Evolutionary conservation across 2,113 vertebrate genomes (phyloP), one percentile per base, ranked within the genome.

Genomic region (Elaphurus davidianus): DNA sequence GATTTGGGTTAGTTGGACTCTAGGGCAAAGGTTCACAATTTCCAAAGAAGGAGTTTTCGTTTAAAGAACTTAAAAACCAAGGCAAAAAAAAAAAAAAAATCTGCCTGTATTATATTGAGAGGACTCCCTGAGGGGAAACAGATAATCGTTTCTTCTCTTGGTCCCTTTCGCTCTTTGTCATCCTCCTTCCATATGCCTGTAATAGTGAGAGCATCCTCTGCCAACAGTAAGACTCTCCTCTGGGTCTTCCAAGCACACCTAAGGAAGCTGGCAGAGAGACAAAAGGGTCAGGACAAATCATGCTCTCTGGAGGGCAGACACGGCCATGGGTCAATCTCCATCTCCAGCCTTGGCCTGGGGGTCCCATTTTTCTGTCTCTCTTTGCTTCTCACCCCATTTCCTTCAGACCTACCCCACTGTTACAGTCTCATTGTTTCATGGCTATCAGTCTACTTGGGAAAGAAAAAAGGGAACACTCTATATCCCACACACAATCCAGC

Each of bases 1-100:
- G 91, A 85, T 87, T 71, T 52, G 15, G 25, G 19, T 92, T 90
- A 94, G 45, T 14, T n/a, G 13, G 17, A 89, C 52, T 95, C 10
- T 15, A 15, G n/a, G 16, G 78, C 30, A 81, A 97, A 90, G 50
- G 8, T 86, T 67, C 57, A 81, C 7, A 57, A 9, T 64, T 78
- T 90, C 25, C 16, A 43, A 9, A 17, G 60, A 76, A 40, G 14
- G 45, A 54, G 3, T 3, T 82, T 85, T 57, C 7, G 17, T 84
- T 21, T 52, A 88, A 88, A 96, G 7, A 45, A 30, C 17, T 82
- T 82, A 71, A 94, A 90, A 54, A 45, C 43, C 27, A 84, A 55
- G 28, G 0, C 17, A 94, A 85, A 27, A 28, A 55, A 2, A 1
- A 2, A 40, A 2, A 43, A 74, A 71, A 7, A 1, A 1, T 64